These are phyloP conservation scores for Brachyrhaphis roseni DNA, from an alignment of 2,797 vertebrate genomes.

Conservation along the genomic window DNA sequence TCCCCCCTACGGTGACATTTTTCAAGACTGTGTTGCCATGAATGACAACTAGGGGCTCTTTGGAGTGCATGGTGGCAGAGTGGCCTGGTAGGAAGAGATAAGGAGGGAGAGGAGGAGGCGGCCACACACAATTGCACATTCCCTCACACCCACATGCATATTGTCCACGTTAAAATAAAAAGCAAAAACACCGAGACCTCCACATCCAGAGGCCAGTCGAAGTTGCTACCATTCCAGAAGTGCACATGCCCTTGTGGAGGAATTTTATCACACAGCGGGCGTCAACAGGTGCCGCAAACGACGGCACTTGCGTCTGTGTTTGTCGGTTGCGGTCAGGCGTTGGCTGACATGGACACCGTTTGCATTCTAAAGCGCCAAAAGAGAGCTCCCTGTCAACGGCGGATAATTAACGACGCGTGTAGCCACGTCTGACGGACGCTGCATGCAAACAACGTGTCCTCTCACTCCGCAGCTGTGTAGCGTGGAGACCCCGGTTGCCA, in stretches of 20 bases:
- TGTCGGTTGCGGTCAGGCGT: background rate
- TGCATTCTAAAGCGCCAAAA: constrained; percentile 37
- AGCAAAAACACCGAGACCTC: constrained; percentile 37
- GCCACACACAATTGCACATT: constrained; percentile 54
- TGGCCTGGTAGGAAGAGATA: constrained; percentile 82
- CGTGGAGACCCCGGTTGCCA: constrained; percentile 44
- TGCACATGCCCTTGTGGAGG: constrained; percentile 10
- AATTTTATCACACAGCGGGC: background rate
- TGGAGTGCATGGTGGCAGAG: constrained; percentile 76
- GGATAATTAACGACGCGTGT: constrained; percentile 71
- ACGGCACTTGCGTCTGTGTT: background rate
- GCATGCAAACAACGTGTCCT: constrained; percentile 29
- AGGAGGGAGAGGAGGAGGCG: constrained; percentile 53
- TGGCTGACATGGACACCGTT: constrained; percentile 5
- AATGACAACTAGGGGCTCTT: constrained; percentile 81
- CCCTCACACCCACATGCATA: constrained; percentile 35
- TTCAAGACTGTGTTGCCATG: constrained; percentile 70
- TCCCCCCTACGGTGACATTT: constrained; percentile 74
- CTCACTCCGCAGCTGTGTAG: constrained; percentile 39
- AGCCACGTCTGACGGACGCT: constrained; percentile 34
- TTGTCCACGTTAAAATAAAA: constrained; percentile 43
- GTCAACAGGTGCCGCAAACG: background rate
- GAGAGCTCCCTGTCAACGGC: constrained; percentile 37
- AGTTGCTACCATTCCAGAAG: constrained; percentile 15
- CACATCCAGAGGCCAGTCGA: constrained; percentile 30